These are phyloP conservation scores for Hystrix brachyura DNA, from an alignment of 2,113 vertebrate genomes.

Conservation along the genomic window DNA sequence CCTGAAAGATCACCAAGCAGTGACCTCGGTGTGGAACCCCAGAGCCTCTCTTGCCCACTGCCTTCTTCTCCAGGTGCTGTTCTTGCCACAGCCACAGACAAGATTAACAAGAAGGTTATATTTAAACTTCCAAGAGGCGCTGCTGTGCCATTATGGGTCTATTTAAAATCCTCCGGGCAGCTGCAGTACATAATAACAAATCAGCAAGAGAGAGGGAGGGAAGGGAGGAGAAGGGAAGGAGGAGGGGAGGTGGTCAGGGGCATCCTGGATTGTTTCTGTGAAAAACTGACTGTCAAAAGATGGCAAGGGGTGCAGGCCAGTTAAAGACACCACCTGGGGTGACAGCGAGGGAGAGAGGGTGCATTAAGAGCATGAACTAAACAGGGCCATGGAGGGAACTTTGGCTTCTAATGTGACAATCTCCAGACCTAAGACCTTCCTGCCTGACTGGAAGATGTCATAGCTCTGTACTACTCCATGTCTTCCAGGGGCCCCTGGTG, in stretches of 20 bases:
- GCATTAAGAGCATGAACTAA: not conserved
- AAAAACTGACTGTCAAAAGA: conserved; percentile 82
- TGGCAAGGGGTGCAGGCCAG: conserved; percentile 68
- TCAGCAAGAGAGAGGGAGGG: conserved; percentile 82
- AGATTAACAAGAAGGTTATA: conserved; percentile 90
- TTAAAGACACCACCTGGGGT: conserved; percentile 60
- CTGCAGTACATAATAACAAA: conserved; percentile 91
- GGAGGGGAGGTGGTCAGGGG: conserved; percentile 69
- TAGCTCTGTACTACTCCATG: conserved; percentile 63
- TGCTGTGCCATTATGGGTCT: conserved; percentile 89
- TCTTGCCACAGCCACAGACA: conserved; percentile 75
- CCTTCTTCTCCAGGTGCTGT: conserved; percentile 86
- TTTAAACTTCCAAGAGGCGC: conserved; percentile 90
- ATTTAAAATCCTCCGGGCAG: conserved; percentile 90
- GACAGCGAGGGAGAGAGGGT: conserved; percentile 46
- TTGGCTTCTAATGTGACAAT: conserved; percentile 57
- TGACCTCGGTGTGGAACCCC: conserved; percentile 67
- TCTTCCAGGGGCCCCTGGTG: conserved; percentile 72
- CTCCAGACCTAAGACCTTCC: conserved; percentile 62
- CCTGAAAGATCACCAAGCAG: conserved; percentile 60
- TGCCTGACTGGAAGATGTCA: conserved; percentile 73
- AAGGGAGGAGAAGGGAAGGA: not conserved
- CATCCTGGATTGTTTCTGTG: conserved; percentile 75
- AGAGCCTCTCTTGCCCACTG: conserved; percentile 70
- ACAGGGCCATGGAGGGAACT: not conserved